These are phyloP conservation scores for Tetrapedia diversipes DNA, from an alignment of 2,888 invertebrate genomes.

Conservation along the genomic window DNA sequence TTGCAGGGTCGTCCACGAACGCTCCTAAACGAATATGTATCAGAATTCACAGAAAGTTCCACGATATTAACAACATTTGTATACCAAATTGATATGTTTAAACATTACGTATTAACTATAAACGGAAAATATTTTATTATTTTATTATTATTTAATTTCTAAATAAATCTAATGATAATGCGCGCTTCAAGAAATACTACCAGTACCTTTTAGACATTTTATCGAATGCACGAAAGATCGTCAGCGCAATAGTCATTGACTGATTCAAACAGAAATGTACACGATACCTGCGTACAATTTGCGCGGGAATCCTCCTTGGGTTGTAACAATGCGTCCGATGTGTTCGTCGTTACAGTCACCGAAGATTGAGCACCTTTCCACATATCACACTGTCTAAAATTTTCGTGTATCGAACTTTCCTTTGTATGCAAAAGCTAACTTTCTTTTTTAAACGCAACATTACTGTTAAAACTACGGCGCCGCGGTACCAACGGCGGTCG, in stretches of 20 bases:
- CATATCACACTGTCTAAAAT: conserved; percentile 5
- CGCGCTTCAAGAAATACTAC: neutral
- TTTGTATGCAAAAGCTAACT: conserved; percentile 3
- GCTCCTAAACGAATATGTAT: neutral
- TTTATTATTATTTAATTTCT: no score
- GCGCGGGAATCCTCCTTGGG: conserved; percentile 14
- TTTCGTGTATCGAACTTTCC: neutral
- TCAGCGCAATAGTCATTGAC: neutral
- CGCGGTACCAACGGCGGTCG: conserved; percentile 76
- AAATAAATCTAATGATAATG: neutral
- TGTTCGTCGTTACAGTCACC: conserved; percentile 6
- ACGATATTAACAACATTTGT: neutral
- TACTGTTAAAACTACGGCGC: conserved; percentile 68
- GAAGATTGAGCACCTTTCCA: neutral
- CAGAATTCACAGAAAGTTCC: neutral
- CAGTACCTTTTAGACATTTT: neutral
- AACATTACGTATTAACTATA: neutral
- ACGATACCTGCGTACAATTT: conserved; percentile 24
- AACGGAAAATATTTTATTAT: neutral
- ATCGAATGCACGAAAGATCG: neutral
- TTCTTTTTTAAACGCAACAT: conserved; percentile 36
- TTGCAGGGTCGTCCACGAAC: conserved; percentile 9
- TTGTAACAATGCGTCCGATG: neutral
- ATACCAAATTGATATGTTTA: neutral
- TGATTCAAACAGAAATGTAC: conserved; percentile 5